phyloP scores from a whole-genome alignment of 2,797 vertebrate genomes.

The Fistularia commersonii region DNA sequence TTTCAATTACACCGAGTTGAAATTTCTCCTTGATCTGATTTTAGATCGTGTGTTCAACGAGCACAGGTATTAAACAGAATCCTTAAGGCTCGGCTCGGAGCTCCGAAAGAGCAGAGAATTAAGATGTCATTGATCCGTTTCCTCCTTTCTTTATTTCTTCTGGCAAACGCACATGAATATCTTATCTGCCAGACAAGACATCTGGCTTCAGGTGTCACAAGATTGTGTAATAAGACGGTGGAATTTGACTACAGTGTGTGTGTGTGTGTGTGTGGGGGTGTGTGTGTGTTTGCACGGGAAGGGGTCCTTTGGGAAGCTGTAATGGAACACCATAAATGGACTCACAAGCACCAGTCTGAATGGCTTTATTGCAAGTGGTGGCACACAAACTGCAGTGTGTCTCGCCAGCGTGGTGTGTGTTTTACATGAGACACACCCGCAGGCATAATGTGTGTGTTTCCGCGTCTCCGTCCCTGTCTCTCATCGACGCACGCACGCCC shows the following conservation, averaged over 20 bases:
- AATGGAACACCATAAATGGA: slow-evolving; percentile 61
- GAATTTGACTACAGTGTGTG: slow-evolving; percentile 18
- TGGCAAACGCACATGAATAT: background rate
- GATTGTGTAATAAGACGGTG: slow-evolving; percentile 34
- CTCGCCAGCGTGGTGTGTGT: slow-evolving; percentile 58
- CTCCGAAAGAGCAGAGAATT: slow-evolving; percentile 16
- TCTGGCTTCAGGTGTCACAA: slow-evolving; percentile 37
- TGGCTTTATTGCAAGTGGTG: slow-evolving; percentile 43
- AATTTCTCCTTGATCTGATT: slow-evolving; percentile 51
- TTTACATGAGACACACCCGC: slow-evolving; percentile 57
- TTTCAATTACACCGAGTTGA: slow-evolving; percentile 38
- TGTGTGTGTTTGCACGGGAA: slow-evolving; percentile 23
- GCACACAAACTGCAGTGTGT: slow-evolving; percentile 54
- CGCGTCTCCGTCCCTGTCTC: slow-evolving; percentile 24
- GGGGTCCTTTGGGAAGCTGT: slow-evolving; percentile 43
- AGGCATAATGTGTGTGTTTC: slow-evolving; percentile 37
- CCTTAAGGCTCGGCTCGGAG: slow-evolving; percentile 14
- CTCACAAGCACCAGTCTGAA: slow-evolving; percentile 53
- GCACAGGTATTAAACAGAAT: slow-evolving; percentile 41
- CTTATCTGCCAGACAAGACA: slow-evolving; percentile 24
- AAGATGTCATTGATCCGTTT: slow-evolving; percentile 19
- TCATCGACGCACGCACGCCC: slow-evolving; percentile 28
- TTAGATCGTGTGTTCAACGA: slow-evolving; percentile 43
- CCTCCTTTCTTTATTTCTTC: slow-evolving; percentile 1
- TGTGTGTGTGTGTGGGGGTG: too few species aligned